Evolutionary conservation across 2,797 vertebrate genomes (phyloP).

Genomic region (Semaprochilodus insignis): DNA sequence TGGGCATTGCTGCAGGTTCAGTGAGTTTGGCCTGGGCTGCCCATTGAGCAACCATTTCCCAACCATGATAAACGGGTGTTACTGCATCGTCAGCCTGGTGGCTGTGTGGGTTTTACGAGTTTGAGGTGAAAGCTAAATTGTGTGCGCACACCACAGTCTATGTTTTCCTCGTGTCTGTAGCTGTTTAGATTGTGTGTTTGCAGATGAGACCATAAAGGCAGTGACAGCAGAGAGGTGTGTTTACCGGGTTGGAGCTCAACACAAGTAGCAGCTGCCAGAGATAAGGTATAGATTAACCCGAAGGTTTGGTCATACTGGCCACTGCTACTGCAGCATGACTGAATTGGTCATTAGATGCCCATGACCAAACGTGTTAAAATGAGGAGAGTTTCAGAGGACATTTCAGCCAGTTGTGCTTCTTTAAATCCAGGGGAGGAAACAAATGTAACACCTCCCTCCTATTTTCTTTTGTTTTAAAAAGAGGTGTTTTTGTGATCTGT

Average conservation of each 20-base stretch:
- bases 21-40: not conserved
- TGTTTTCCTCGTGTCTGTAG: constrained; percentile 10
- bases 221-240: constrained; percentile 26
- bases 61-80: not conserved
- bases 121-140: not conserved
- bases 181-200: constrained; percentile 19
- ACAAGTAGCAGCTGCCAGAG: not conserved
- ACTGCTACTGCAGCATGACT: not conserved
- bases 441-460: too few relatives aligned
- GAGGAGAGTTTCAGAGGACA: too few relatives aligned
- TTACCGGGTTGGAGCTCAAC: not conserved
- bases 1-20: not conserved
- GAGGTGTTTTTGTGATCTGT: too few relatives aligned
- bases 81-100: not conserved
- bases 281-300: not conserved
- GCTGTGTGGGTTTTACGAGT: constrained; percentile 6
- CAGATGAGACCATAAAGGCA: constrained; percentile 30
- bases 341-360: not conserved
- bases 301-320: not conserved
- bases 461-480: too few relatives aligned
- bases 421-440: too few relatives aligned
- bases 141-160: not conserved
- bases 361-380: too few relatives aligned
- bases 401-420: too few relatives aligned
- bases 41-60: not conserved